Evolutionary conservation across 2,888 invertebrate species (phyloP), one percentile per base, ranked within the genome.

Genomic region (Heliconius charithonia): DNA sequence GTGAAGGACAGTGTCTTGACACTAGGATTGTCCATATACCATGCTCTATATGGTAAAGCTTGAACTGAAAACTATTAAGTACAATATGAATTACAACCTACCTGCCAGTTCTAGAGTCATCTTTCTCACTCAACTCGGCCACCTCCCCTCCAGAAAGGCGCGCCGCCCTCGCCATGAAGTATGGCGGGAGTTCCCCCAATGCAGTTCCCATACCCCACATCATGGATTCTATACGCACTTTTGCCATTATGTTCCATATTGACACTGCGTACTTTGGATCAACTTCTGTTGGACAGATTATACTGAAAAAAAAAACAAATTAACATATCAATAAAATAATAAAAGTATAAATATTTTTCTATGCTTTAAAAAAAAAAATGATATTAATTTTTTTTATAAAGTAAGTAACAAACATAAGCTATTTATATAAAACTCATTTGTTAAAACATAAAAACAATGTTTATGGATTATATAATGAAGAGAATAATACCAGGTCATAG

Each of bases 131-230:
- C 0, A 93, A 84, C 73, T 93, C 93, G 0, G 90, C 88, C 19
- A 90, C 89, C 0, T 89, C 88, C 0, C 90, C 92, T 0, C 94
- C 94, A 0, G 97, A 97, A 1, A 97, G 95, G 16, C 98, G 92
- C 0, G 98, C 98, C 7, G 99, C 99, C 81, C 98, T 95, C n/a
- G 99, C 99, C 99, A 99, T 99, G 93, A 99, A 99, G 95, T 99
- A 99, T 0, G 99, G 99, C 4, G 99, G 99, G 83, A 99, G 93
- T 91, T 99, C 99, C 0, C 99, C 99, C n/a, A 99, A 95, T 0
- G 99, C 99, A 0, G 99, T 99, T 7, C 99, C 98, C 32, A 98
- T 97, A 6, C 98, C 99, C 99, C 99, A 99, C 95, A 99, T 97
- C 96, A 99, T 98, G 19, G 99, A 98, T 94, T 99, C 99, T 82